Percentiles rank a stretch among this genome's conserved stretches.
These are phyloP conservation scores for Podarcis siculus DNA, from an alignment of 2,797 vertebrate genomes.

Conservation along the genomic window DNA sequence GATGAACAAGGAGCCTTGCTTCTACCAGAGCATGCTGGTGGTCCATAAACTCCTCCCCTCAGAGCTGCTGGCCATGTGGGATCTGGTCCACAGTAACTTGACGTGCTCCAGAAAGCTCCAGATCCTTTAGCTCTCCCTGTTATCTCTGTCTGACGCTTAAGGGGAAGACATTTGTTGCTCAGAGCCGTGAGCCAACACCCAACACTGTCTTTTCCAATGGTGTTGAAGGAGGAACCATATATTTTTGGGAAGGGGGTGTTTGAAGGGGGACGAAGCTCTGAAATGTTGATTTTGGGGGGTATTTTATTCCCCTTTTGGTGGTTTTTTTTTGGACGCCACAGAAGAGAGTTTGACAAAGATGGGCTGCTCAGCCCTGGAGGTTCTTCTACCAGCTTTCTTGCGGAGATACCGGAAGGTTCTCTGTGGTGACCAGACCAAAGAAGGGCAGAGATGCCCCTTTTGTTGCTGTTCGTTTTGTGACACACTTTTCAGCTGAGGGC, in stretches of 20 bases:
- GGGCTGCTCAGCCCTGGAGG: background rate
- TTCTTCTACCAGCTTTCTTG: background rate
- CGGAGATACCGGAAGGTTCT: background rate
- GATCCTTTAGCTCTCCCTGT: slow-evolving; percentile 81
- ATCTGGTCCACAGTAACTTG: slow-evolving; percentile 88
- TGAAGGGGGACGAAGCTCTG: background rate
- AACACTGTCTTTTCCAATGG: background rate
- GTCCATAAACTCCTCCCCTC: slow-evolving; percentile 94
- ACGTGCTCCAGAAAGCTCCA: slow-evolving; percentile 87
- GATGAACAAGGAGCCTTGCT: slow-evolving; percentile 94
- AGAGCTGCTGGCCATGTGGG: slow-evolving; percentile 92
- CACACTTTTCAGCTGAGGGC: background rate
- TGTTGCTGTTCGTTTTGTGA: background rate
- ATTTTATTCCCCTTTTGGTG: background rate
- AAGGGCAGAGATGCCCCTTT: too few relatives aligned
- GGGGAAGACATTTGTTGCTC: too few relatives aligned
- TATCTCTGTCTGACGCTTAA: background rate
- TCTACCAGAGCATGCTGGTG: slow-evolving; percentile 92
- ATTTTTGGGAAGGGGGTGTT: background rate
- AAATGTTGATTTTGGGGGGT: background rate
- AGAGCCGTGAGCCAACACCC: background rate
- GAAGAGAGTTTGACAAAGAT: background rate
- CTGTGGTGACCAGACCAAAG: background rate
- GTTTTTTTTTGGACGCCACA: background rate
- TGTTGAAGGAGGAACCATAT: background rate